Evolutionary conservation across 2,888 invertebrate species (phyloP), one percentile per base, ranked within the genome.

Genomic region (Drepana falcataria): DNA sequence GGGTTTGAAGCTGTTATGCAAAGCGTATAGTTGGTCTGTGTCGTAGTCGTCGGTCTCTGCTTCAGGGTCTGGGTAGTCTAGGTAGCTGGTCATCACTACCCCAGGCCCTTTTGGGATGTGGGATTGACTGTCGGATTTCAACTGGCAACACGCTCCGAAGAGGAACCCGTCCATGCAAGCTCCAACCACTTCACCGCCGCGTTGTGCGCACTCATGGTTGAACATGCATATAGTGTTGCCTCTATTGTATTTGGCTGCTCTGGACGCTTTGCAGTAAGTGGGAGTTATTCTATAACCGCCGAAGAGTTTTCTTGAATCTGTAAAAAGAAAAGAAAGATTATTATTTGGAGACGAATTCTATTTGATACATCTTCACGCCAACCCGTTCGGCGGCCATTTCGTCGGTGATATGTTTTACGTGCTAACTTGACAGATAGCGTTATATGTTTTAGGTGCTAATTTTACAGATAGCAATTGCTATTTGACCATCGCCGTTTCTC

Each of bases 81-180:
- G 58, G 59, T 88, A 89, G 48, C 90, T 88, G 0, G 91, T 91
- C 87, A 91, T 88, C 54, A 91, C 85, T 0, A 91, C 80, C 2
- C 91, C 91, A 9, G 91, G 90, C 0, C 91, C 91, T 78, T 91
- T 91, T 0, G 91, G 91, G 34, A 91, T 85, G 54, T 91, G 91
- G 0, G 87, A 85, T 51, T 88, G 89, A 65, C 86, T 88, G 61
- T 89, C 87, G 2, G 92, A 72, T 84, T 85, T 63, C 35, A 97
- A 91, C 71, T 95, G 95, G 74, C 97, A 98, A 81, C 97, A 98
- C 0, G 97, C 96, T 1, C 97, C 97, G 71, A 97, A 97, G n/a
- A 96, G 92, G 78, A 96, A 96, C 0, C 97, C 96, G 72, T 97
- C 97, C 95, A 97, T 96, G 75, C 97, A 98, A 0, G 97, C 95